A percentile compares a stretch with the other conserved stretches of the same genome.
These are phyloP conservation scores for Drosophila auraria DNA, from an alignment of 1,140 invertebrate genomes.

Conservation along the genomic window DNA sequence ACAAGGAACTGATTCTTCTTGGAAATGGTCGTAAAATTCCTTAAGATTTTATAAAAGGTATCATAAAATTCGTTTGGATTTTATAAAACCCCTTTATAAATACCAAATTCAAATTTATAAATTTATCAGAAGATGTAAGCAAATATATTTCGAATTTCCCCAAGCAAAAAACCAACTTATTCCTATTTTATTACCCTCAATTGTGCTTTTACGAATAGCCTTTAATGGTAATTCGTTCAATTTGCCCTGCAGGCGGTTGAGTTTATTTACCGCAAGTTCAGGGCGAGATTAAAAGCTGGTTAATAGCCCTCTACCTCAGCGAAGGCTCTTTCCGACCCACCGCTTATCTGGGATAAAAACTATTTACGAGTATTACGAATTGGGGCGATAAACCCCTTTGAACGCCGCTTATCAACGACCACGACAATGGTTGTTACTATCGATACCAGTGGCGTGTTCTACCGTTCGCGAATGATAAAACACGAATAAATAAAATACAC, in stretches of 20 bases:
- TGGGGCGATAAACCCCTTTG: slow-evolving; percentile 50
- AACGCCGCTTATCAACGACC: slow-evolving; percentile 47
- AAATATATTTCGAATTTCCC: too few species aligned
- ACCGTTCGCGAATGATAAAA: slow-evolving; percentile 50
- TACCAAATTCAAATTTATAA: too few species aligned
- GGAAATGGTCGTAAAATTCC: too few species aligned
- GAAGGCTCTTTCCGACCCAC: slow-evolving; percentile 2
- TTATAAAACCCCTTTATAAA: too few species aligned
- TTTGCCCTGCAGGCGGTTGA: neutral
- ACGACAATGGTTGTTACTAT: slow-evolving; percentile 12
- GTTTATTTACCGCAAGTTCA: slow-evolving; percentile 53
- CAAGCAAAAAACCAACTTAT: too few species aligned
- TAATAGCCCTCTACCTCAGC: neutral
- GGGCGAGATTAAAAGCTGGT: slow-evolving; percentile 5
- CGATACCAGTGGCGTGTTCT: slow-evolving; percentile 65
- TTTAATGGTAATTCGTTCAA: slow-evolving; percentile 3
- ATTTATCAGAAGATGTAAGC: too few species aligned
- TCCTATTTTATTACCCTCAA: neutral
- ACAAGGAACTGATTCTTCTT: too few species aligned
- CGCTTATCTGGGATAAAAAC: slow-evolving; percentile 42
- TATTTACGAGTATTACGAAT: slow-evolving; percentile 55
- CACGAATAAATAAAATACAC: slow-evolving; percentile 5
- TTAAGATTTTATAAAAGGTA: too few species aligned
- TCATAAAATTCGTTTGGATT: too few species aligned
- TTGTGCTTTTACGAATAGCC: neutral